Percentiles rank a stretch among this genome's conserved stretches.
Conservation (phyloP, 2,113 vertebrate species). For the Alosa alosa region DNA sequence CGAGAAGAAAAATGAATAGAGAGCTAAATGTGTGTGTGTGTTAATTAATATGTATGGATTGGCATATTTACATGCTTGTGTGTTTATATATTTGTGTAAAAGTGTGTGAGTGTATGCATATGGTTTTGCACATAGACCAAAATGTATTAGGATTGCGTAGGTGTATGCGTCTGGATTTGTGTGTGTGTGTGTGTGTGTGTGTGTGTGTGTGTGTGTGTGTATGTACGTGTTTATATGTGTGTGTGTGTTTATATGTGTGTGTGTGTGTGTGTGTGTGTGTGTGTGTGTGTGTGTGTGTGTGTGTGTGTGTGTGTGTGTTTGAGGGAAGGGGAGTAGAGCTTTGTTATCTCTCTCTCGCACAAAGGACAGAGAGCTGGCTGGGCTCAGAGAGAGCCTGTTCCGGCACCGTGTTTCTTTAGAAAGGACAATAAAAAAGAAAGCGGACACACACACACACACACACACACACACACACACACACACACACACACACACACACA, state of each 20-base stretch:
- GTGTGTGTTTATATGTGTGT: conserved; percentile 4
- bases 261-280: not conserved
- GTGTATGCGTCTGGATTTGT: not conserved
- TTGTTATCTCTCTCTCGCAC: conserved; percentile 50
- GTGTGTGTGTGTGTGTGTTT: not conserved
- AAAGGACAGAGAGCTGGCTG: conserved; percentile 47
- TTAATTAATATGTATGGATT: no score
- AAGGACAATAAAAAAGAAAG: conserved; percentile 44
- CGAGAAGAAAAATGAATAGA: no score
- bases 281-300: conserved; percentile 22
- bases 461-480: conserved; percentile 31
- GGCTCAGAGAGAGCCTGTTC: conserved; percentile 34
- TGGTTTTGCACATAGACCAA: no score
- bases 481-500: conserved; percentile 23
- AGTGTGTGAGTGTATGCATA: conserved; percentile 1
- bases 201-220: conserved; percentile 1
- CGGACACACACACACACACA: conserved; percentile 23
- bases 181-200: conserved; percentile 21
- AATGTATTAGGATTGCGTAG: no score
- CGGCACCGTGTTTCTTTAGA: conserved; percentile 27
- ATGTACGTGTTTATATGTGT: conserved; percentile 22
- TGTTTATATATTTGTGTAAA: not conserved
- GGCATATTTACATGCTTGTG: no score
- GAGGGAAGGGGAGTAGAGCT: conserved; percentile 3
- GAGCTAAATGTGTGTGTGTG: no score